Conservation (phyloP, 2,797 vertebrate species). For the Phyllotis vaccarum region DNA sequence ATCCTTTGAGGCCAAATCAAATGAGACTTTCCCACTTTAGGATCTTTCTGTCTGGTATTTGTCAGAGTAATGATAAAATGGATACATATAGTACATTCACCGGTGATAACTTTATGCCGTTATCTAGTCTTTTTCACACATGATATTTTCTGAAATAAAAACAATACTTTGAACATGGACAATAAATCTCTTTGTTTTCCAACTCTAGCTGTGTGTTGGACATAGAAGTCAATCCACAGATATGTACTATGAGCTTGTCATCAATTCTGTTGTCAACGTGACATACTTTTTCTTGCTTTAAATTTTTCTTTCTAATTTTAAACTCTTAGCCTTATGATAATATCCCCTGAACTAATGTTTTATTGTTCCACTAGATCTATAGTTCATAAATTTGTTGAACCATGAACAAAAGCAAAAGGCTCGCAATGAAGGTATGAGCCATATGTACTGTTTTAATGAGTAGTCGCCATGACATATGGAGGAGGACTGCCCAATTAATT, state of each 20-base stretch:
- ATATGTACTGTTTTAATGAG: conserved; percentile 81
- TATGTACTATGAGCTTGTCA: background rate
- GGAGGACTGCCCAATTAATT: conserved; percentile 79
- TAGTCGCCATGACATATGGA: conserved; percentile 77
- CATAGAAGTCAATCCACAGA: background rate
- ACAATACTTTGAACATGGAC: background rate
- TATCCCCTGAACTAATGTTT: conserved; percentile 45
- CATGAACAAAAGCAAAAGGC: conserved; percentile 64
- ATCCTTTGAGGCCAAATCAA: background rate
- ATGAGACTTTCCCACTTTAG: background rate
- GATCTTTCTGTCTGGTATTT: background rate
- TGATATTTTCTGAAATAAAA: background rate
- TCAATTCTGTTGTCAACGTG: background rate
- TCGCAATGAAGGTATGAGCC: conserved; percentile 63
- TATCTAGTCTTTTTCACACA: background rate
- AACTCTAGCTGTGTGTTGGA: background rate
- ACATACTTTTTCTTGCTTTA: background rate
- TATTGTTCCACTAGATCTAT: conserved; percentile 58
- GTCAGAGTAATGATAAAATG: background rate
- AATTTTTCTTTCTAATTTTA: conserved; percentile 55
- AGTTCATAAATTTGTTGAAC: conserved; percentile 77
- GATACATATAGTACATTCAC: background rate
- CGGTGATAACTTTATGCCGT: background rate
- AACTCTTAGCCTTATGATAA: conserved; percentile 43
- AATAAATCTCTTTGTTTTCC: background rate